Base-by-base conservation (phyloP, 2,113 vertebrate genomes). In the Corvus moneduloides region DNA sequence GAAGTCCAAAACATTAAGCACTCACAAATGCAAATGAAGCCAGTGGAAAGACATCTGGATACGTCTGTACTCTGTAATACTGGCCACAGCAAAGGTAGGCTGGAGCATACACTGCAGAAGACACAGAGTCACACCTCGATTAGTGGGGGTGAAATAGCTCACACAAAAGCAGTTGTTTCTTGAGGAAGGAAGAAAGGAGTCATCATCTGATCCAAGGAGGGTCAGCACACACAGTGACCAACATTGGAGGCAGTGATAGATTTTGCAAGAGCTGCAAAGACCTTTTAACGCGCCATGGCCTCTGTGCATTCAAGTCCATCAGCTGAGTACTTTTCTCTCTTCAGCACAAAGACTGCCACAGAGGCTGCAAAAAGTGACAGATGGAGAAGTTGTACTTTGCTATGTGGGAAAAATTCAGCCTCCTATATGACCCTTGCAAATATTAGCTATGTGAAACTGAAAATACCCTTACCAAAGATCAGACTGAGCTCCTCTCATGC, bases 71-170 rank as follows among this genome's bases (percentile, higher is more conserved):
- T 48, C 2, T 3, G 4, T 14, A 68, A 55, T 17, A 18, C 55
- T 77, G 33, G 48, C 37, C 52, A n/a, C 35, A 68, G 84, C 46
- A 81, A 46, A 52, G 17, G 9, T 17, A 84, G 37, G 27, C 19
- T 39, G 80, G 9, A 63, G 5, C 1, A 1, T 4, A 10, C 3
- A 2, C 23, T 75, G 35, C 54, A 76, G 68, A 84, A 88, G 68
- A 35, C 33, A 18, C 0, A 0, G n/a, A 21, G 54, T 43, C 23
- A 13, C 33, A 43, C 11, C 46, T 80, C 2, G 0, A 12, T n/a
- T n/a, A 41, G 24, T 0, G 3, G 51, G 46, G 18, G n/a, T 10
- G 3, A 67, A 90, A 51, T 16, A 85, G 49, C 39, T 71, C 7
- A 4, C 23, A 59, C 12, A 39, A 51, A 59, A 76, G 44, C 61